phyloP scores from a whole-genome alignment of 2,797 vertebrate species.

The Bufotes viridis region DNA sequence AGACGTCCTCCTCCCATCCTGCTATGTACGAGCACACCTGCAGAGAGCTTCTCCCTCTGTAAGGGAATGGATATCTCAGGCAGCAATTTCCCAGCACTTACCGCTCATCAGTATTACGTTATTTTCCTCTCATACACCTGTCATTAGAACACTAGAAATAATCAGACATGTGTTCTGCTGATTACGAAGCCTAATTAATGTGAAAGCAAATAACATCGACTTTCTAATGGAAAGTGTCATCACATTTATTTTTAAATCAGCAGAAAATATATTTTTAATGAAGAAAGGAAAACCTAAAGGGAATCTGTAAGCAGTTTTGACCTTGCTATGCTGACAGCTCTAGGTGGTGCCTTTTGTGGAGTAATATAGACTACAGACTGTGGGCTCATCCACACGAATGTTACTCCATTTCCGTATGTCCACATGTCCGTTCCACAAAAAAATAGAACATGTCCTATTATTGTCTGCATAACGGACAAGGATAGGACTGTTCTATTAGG shows the following conservation, averaged over 20 bases:
- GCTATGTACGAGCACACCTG: conserved; percentile 23
- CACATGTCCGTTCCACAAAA: no score
- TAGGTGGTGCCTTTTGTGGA: no score
- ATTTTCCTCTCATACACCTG: conserved; percentile 44
- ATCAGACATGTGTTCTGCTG: conserved; percentile 18
- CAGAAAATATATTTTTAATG: background rate
- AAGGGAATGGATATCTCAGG: background rate
- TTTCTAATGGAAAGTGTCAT: background rate
- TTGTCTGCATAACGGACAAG: no score
- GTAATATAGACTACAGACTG: no score
- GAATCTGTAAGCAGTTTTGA: no score
- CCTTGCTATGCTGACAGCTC: no score
- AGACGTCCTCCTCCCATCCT: background rate
- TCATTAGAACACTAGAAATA: conserved; percentile 23
- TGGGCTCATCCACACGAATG: no score
- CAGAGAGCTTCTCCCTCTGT: conserved; percentile 5
- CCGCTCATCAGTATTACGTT: conserved; percentile 33
- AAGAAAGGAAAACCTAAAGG: background rate
- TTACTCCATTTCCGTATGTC: no score
- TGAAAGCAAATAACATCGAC: conserved; percentile 31
- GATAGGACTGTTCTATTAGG: no score
- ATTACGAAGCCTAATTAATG: conserved; percentile 48
- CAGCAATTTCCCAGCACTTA: conserved; percentile 42
- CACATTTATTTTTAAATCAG: background rate
- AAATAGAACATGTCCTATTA: no score